Conservation (phyloP, 30 jellyfish, hydroid and myxozoan species). For the Catostylus mosaicus region DNA sequence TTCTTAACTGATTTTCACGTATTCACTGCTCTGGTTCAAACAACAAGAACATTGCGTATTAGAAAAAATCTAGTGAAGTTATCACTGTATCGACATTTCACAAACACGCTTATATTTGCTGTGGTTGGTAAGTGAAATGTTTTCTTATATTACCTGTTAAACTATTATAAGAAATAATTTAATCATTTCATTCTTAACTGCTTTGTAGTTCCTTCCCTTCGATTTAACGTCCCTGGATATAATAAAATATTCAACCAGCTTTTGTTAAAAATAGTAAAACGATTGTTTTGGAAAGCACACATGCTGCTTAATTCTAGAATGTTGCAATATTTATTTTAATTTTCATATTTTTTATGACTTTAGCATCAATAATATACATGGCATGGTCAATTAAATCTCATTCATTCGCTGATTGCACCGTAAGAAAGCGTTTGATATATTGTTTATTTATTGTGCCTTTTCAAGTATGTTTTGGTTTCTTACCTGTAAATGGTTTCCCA, state of each 20-base stretch:
- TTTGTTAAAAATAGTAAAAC: no score
- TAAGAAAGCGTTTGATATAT: constrained; percentile 4
- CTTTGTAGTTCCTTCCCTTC: no score
- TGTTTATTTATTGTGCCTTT: not conserved
- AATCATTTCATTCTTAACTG: no score
- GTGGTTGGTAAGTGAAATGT: constrained; percentile 70
- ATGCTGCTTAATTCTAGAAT: no score
- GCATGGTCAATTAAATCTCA: constrained; percentile 77
- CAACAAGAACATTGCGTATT: constrained; percentile 88
- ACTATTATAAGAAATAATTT: not conserved
- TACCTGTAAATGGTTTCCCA: not conserved
- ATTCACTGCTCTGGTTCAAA: constrained; percentile 92
- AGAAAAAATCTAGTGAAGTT: constrained; percentile 83
- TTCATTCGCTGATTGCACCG: constrained; percentile 75
- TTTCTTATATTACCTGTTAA: not conserved
- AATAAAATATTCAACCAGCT: no score
- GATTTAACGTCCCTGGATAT: no score
- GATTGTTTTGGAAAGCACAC: no score
- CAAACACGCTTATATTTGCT: constrained; percentile 89
- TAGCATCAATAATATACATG: constrained; percentile 87
- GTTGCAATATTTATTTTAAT: no score
- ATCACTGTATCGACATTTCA: constrained; percentile 89
- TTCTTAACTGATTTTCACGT: constrained; percentile 60
- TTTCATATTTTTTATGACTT: constrained; percentile 13
- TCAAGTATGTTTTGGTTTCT: not conserved